phyloP scores from a whole-genome alignment of 2,797 vertebrate species.

The Oceanodroma leucorhoa region DNA sequence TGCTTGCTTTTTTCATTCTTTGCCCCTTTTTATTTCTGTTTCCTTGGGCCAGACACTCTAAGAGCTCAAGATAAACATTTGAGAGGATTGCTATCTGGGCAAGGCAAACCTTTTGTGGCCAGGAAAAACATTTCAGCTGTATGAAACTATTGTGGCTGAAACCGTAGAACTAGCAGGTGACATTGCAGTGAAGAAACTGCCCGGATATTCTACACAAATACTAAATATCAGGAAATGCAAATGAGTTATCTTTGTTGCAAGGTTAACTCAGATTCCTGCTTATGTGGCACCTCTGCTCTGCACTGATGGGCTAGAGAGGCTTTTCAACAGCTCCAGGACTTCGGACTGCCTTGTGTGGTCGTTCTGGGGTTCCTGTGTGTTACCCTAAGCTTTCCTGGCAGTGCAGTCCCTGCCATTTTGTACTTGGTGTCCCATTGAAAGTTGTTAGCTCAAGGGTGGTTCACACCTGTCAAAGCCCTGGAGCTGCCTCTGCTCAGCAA shows the following conservation, averaged over 20 bases:
- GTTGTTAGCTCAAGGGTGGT: not conserved
- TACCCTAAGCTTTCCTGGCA: not conserved
- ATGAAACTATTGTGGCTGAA: slow-evolving; percentile 2
- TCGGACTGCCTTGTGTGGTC: fast-evolving
- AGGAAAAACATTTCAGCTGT: slow-evolving; percentile 23
- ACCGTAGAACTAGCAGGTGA: slow-evolving; percentile 9
- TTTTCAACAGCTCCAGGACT: not conserved
- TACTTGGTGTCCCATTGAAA: not conserved
- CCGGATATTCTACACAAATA: not conserved
- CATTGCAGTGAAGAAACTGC: not conserved
- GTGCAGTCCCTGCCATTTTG: not conserved
- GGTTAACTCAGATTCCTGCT: not conserved
- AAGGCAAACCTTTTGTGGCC: not conserved
- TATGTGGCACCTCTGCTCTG: not conserved
- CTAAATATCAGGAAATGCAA: not conserved
- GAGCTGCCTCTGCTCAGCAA: not conserved
- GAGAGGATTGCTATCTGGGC: not conserved
- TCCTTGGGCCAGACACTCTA: not conserved
- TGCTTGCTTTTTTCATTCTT: not conserved
- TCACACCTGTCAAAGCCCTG: not conserved
- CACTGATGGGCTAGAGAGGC: not conserved
- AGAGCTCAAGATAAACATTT: slow-evolving; percentile 38
- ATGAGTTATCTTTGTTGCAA: not conserved
- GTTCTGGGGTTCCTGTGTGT: not conserved
- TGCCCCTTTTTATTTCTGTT: not conserved